Percentiles rank a stretch among this genome's conserved stretches.
Evolutionary conservation across 2,797 vertebrate genomes (phyloP).

Genomic region (Sebastes miniatus): DNA sequence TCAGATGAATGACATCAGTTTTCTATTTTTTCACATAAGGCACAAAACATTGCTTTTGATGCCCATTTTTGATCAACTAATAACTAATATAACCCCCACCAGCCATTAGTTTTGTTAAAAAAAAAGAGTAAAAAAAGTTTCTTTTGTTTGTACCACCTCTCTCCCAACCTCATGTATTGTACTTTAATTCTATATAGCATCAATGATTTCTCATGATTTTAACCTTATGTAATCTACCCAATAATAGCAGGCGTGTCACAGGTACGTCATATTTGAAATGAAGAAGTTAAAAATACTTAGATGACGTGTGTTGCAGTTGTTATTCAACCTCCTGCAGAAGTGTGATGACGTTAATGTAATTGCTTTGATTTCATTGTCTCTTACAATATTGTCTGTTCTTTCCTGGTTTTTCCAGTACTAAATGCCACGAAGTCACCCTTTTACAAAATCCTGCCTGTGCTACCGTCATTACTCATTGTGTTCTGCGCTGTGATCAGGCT

Average conservation of each 20-base stretch:
- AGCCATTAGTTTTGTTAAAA: background rate
- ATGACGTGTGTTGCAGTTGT: background rate
- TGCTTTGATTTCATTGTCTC: background rate
- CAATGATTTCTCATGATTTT: background rate
- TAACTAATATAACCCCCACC: background rate
- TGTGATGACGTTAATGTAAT: background rate
- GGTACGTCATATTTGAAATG: background rate
- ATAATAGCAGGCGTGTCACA: background rate
- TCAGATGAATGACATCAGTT: background rate
- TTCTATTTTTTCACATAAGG: background rate
- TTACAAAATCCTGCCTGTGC: constrained; percentile 29
- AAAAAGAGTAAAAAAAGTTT: background rate
- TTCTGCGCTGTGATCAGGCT: constrained; percentile 24
- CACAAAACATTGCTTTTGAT: background rate
- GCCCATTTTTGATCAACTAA: background rate
- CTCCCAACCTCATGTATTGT: background rate
- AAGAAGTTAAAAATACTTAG: background rate
- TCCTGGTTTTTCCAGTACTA: background rate
- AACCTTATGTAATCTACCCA: background rate
- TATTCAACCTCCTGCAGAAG: background rate
- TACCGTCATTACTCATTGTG: constrained; percentile 34
- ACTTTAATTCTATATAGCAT: background rate
- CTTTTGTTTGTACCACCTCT: background rate
- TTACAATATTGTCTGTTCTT: background rate
- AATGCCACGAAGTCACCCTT: constrained; percentile 19